phyloP scores from a whole-genome alignment of 2,113 vertebrate species.

The Tapirus terrestris region DNA sequence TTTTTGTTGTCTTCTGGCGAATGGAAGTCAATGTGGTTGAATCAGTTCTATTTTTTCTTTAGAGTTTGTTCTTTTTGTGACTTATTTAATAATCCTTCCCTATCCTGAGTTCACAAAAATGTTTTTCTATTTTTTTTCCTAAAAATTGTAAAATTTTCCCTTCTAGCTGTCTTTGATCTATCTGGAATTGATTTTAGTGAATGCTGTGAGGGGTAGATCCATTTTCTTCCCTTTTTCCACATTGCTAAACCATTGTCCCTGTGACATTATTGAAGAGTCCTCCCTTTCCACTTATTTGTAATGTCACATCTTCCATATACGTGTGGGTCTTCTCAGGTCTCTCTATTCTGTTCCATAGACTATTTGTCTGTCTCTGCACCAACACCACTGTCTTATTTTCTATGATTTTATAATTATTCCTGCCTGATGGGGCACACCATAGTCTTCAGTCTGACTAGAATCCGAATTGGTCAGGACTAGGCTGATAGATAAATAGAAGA shows the following conservation, averaged over 20 bases:
- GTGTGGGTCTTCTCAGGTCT: not conserved
- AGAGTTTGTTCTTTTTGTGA: conserved; percentile 15
- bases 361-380: not conserved
- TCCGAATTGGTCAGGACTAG: not conserved
- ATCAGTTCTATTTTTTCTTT: not conserved
- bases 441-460: conserved; percentile 22
- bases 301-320: not conserved
- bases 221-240: not conserved
- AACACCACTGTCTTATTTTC: not conserved
- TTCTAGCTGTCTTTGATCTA: not conserved
- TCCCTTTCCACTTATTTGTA: not conserved
- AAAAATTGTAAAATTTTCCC: not conserved
- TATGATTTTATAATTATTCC: not conserved
- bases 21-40: not conserved
- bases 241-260: not conserved
- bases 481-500: conserved; percentile 11
- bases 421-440: not conserved
- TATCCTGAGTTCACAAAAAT: not conserved
- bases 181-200: not conserved
- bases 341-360: not conserved
- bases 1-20: not conserved
- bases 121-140: not conserved
- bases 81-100: not conserved
- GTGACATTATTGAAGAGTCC: not conserved
- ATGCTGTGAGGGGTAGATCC: not conserved